Evolutionary conservation across 2,797 vertebrate genomes (phyloP), one percentile per base, ranked within the genome.

Genomic region (Cuniculus paca): DNA sequence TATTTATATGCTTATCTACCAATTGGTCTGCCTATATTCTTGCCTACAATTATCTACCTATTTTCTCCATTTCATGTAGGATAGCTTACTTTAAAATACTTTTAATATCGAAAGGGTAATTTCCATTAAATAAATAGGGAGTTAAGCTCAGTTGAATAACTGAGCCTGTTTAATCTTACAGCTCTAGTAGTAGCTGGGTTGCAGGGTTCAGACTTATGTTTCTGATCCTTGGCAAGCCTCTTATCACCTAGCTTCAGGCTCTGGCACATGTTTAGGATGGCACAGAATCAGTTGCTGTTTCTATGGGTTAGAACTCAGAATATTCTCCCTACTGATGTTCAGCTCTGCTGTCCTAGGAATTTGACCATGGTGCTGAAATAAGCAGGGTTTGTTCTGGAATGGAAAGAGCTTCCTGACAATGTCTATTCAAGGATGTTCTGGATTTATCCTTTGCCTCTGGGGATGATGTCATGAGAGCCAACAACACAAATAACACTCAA

Each of bases 211-310:
- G 63, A 81, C 45, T 63, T 63, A 16, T 16, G 39, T 65, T 89
- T 95, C 36, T 94, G 80, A 74, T 80, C 84, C 95, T 81, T 97
- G 93, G 70, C 85, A 84, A 84, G 28, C 58, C n/a, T 81, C 79
- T 97, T 97, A 96, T 98, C 95, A 81, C 87, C 65, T 45, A 48
- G 42, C 84, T 91, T 90, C 96, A 97, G 94, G 82, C 92, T 92
- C 91, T 95, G 96, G 93, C 94, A 68, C 48, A 26, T 31, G 60
- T 34, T 22, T 74, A 72, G 56, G 36, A 91, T 97, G 93, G 89
- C 94, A 93, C 31, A 81, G 54, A 91, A 39, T 91, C 82, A 60
- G 87, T 39, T 96, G 85, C 78, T 95, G 31, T 90, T 93, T 96
- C 72, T 83, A 6, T 89, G 48, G 50, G 5, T 91, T 56, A 70